Evolutionary conservation across 2,113 vertebrate genomes (phyloP).

Genomic region (Murina feae): DNA sequence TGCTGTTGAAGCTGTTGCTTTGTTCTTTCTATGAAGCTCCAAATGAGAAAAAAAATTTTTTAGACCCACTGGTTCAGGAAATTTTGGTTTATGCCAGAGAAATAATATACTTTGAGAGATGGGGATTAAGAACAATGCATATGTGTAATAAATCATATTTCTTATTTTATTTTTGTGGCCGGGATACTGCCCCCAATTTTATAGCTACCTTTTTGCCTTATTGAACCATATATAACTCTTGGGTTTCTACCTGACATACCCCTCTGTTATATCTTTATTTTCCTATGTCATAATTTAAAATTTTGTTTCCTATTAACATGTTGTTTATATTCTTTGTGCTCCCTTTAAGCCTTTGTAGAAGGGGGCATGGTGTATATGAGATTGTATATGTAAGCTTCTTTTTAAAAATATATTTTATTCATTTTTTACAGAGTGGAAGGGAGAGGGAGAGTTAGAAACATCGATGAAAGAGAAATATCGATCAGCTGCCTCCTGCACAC

Average conservation of each 20-base stretch:
- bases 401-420: no score
- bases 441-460: no score
- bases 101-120: background rate
- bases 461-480: no score
- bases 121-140: background rate
- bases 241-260: background rate
- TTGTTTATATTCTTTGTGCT: background rate
- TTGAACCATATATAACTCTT: background rate
- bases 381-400: background rate
- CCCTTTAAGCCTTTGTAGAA: background rate
- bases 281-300: background rate
- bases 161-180: background rate
- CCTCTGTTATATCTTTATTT: background rate
- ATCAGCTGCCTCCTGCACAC: no score
- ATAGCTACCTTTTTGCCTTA: background rate
- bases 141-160: background rate
- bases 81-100: background rate
- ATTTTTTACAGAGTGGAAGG: no score
- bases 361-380: background rate
- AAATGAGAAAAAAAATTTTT: background rate
- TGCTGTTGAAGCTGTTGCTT: fast-evolving
- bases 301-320: background rate
- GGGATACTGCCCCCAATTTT: background rate
- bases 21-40: background rate
- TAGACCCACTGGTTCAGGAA: background rate